A percentile compares a stretch with the other conserved stretches of the same genome.
Evolutionary conservation across 2,888 invertebrate species (phyloP).

Genomic region (Hofmannophila pseudospretella): DNA sequence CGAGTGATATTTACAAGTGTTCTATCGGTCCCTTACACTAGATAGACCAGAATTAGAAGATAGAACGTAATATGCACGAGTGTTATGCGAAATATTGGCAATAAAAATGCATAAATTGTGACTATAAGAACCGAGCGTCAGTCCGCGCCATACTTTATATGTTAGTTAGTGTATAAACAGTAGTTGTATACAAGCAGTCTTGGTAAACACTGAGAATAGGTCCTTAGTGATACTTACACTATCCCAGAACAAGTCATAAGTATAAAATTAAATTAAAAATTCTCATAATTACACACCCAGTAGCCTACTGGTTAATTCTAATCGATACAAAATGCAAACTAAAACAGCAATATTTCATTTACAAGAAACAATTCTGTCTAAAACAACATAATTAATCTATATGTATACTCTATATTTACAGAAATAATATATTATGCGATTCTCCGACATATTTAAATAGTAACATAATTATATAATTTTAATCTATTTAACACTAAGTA

Average conservation of each 20-base stretch:
- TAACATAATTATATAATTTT: slow-evolving; percentile 68
- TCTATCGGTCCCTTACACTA: slow-evolving; percentile 41
- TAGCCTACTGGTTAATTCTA: slow-evolving; percentile 59
- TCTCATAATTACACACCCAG: slow-evolving; percentile 64
- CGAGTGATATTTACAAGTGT: slow-evolving; percentile 13
- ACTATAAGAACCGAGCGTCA: slow-evolving; percentile 59
- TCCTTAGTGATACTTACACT: slow-evolving; percentile 70
- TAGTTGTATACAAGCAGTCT: slow-evolving; percentile 76
- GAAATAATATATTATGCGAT: slow-evolving; percentile 74
- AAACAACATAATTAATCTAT: slow-evolving; percentile 60
- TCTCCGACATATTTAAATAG: slow-evolving; percentile 69
- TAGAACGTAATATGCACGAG: slow-evolving; percentile 50
- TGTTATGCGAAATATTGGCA: slow-evolving; percentile 65
- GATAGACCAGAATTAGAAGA: slow-evolving; percentile 53
- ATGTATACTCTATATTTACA: slow-evolving; percentile 69
- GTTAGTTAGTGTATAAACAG: slow-evolving; percentile 62
- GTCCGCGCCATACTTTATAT: slow-evolving; percentile 40
- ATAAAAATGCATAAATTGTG: slow-evolving; percentile 75
- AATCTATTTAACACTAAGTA: slow-evolving; percentile 69
- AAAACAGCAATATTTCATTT: slow-evolving; percentile 74
- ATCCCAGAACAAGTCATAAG: slow-evolving; percentile 63
- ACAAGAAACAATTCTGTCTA: slow-evolving; percentile 72
- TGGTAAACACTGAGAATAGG: slow-evolving; percentile 75
- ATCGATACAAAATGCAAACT: slow-evolving; percentile 75
- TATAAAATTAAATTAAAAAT: slow-evolving; percentile 67